Evolutionary conservation across 2,113 vertebrate genomes (phyloP).

Genomic region (Amphiprion percula): DNA sequence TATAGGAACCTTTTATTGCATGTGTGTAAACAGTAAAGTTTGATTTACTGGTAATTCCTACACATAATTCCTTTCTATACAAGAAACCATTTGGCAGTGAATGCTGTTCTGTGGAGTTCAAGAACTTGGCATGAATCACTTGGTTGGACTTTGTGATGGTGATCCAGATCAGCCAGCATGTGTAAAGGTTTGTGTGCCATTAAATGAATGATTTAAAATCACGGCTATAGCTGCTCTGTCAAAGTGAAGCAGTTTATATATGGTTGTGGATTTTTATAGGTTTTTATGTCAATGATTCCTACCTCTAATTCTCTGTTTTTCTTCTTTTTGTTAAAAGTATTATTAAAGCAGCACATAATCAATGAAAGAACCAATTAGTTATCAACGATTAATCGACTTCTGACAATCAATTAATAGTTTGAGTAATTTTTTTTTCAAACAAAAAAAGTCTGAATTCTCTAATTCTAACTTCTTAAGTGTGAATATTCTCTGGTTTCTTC

Average conservation of each 20-base stretch:
- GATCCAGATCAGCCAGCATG: slow-evolving; percentile 13
- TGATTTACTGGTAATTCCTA: slow-evolving; percentile 38
- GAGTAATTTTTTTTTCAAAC: too few species aligned
- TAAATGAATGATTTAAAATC: slow-evolving; percentile 33
- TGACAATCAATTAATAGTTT: too few species aligned
- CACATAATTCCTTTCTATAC: background rate
- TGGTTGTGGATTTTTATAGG: background rate
- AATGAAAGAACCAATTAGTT: too few species aligned
- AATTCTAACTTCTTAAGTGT: too few species aligned
- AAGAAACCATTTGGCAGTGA: slow-evolving; percentile 45
- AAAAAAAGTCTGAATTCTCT: too few species aligned
- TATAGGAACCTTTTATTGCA: slow-evolving; percentile 25
- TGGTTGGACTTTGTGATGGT: slow-evolving; percentile 27
- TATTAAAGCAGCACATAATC: too few species aligned
- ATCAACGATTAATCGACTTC: too few species aligned
- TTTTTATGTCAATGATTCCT: background rate
- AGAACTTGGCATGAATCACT: slow-evolving; percentile 40
- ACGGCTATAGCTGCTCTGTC: background rate
- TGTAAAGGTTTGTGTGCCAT: slow-evolving; percentile 36
- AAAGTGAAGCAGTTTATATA: background rate
- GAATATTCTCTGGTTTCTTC: too few species aligned
- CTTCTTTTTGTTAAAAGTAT: too few species aligned
- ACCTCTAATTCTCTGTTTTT: background rate
- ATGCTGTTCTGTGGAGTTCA: slow-evolving; percentile 19
- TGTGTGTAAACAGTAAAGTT: slow-evolving; percentile 42